Conservation (phyloP, 1,140 invertebrate genomes). For the Caenorhabditis briggsae region DNA sequence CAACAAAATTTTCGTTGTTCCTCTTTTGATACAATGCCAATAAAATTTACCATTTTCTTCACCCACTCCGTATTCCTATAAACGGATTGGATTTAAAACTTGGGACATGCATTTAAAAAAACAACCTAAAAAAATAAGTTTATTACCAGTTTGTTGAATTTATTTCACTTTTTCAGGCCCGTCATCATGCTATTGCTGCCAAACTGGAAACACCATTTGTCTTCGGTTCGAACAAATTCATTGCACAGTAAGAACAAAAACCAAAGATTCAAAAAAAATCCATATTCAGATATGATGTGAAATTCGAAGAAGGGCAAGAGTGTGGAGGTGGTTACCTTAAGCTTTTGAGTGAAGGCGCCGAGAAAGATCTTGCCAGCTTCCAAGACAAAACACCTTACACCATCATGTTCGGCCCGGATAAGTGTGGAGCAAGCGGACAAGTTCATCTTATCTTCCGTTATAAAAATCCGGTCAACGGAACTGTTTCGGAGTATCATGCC, state of each 20-base stretch:
- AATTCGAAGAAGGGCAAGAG: slow-evolving; percentile 90
- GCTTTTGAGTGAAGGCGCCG: slow-evolving; percentile 82
- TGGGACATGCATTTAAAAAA: too few relatives aligned
- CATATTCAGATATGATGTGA: slow-evolving; percentile 78
- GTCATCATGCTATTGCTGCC: slow-evolving; percentile 86
- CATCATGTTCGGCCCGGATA: slow-evolving; percentile 98
- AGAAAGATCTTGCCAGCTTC: slow-evolving; percentile 82
- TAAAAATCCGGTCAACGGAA: slow-evolving; percentile 91
- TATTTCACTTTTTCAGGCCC: background rate
- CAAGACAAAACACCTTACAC: slow-evolving; percentile 88
- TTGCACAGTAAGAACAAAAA: slow-evolving; percentile 88
- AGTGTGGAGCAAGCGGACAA: slow-evolving; percentile 95
- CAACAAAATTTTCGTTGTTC: too few relatives aligned
- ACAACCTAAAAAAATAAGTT: background rate
- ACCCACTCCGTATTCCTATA: background rate
- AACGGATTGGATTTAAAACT: slow-evolving; percentile 1
- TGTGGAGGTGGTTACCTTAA: slow-evolving; percentile 98
- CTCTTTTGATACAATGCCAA: too few relatives aligned
- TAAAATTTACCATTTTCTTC: too few relatives aligned
- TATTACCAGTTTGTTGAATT: background rate
- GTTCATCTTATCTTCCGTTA: slow-evolving; percentile 97
- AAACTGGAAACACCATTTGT: slow-evolving; percentile 86
- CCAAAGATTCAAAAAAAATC: slow-evolving; percentile 58
- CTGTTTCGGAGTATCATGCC: slow-evolving; percentile 82
- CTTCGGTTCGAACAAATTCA: slow-evolving; percentile 88